Conservation (phyloP, 2,113 vertebrate species). For the Brienomyrus brachyistius region DNA sequence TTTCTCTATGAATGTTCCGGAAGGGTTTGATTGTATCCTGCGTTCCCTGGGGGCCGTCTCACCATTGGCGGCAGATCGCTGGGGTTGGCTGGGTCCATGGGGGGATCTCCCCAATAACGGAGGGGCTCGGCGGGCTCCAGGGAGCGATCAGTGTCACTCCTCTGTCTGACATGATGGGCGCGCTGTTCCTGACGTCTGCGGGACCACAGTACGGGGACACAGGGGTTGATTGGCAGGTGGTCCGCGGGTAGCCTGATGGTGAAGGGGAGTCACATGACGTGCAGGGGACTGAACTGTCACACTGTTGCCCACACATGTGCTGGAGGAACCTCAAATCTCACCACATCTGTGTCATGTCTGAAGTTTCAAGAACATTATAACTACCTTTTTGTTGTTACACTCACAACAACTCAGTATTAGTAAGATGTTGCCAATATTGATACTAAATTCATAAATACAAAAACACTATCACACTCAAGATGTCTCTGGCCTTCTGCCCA, state of each 20-base stretch:
- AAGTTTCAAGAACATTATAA: background rate
- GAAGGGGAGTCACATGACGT: background rate
- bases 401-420: background rate
- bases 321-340: background rate
- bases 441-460: background rate
- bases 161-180: constrained; percentile 31
- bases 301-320: background rate
- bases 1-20: background rate
- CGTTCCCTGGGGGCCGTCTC: background rate
- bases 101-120: constrained; percentile 1
- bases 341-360: too few relatives aligned
- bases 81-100: constrained; percentile 24
- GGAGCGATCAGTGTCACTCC: constrained; percentile 30
- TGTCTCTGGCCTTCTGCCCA: background rate
- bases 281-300: background rate
- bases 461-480: background rate
- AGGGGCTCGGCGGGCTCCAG: constrained; percentile 17
- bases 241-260: background rate
- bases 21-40: background rate
- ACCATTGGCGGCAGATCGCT: background rate
- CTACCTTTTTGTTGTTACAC: background rate
- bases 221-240: constrained; percentile 24
- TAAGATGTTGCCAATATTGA: background rate
- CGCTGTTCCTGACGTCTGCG: constrained; percentile 13
- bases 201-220: background rate